Evolutionary conservation across 2,113 vertebrate genomes (phyloP).

Genomic region (Vicugna pacos): DNA sequence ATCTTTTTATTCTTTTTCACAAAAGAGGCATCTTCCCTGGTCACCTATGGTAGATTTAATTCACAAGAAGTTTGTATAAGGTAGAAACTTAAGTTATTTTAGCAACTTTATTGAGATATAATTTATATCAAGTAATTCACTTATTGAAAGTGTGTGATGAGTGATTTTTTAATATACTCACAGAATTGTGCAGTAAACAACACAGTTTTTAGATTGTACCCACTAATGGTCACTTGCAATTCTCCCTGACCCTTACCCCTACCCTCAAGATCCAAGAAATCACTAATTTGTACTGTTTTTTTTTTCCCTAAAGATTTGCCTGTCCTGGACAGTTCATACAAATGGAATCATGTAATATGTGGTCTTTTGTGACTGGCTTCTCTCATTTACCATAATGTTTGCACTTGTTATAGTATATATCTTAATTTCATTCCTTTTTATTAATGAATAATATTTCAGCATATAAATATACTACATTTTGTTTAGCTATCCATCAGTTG

Average conservation of each 20-base stretch:
- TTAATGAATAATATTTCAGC: not conserved
- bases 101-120: not conserved
- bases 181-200: not conserved
- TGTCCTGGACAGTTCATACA: conserved; percentile 4
- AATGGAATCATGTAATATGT: not conserved
- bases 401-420: not conserved
- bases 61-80: not conserved
- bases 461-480: not conserved
- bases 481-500: not conserved
- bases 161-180: not conserved
- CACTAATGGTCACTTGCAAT: not conserved
- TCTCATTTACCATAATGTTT: not conserved
- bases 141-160: not conserved
- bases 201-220: not conserved
- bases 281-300: not conserved
- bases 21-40: not conserved
- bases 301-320: not conserved
- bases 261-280: not conserved
- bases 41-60: not conserved
- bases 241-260: not conserved
- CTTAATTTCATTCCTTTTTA: not conserved
- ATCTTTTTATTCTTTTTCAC: not conserved
- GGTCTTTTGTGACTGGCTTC: not conserved
- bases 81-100: conserved; percentile 20
- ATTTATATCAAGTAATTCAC: not conserved